A percentile compares a stretch with the other conserved stretches of the same genome.
These are phyloP conservation scores for Andricus quercusramuli DNA, from an alignment of 2,888 invertebrate species.

Conservation along the genomic window DNA sequence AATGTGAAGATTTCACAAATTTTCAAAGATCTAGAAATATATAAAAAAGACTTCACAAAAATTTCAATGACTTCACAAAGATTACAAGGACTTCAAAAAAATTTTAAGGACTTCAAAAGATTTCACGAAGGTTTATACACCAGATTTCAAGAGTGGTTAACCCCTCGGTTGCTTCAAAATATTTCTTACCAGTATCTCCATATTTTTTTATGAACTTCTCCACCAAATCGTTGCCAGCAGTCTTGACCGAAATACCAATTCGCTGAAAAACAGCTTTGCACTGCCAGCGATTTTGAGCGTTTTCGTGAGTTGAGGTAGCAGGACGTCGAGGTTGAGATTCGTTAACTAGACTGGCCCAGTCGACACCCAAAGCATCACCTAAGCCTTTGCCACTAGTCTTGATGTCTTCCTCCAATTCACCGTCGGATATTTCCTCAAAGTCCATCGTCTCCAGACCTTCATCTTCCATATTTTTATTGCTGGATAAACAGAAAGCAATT, in stretches of 20 bases:
- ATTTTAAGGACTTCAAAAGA: too few relatives aligned
- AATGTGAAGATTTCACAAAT: not conserved
- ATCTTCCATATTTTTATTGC: slow-evolving; percentile 82
- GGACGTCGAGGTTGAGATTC: slow-evolving; percentile 83
- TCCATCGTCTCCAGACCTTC: slow-evolving; percentile 88
- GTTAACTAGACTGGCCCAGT: slow-evolving; percentile 94
- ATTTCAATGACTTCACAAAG: too few relatives aligned
- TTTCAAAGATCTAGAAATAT: too few relatives aligned
- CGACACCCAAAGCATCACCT: slow-evolving; percentile 96
- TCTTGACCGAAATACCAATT: slow-evolving; percentile 88
- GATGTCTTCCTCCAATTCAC: slow-evolving; percentile 90
- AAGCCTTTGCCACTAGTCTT: slow-evolving; percentile 85
- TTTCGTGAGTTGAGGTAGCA: slow-evolving; percentile 76
- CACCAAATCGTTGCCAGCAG: slow-evolving; percentile 86
- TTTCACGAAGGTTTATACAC: too few relatives aligned
- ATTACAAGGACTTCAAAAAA: too few relatives aligned
- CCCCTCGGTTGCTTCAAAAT: not conserved
- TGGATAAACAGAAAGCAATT: slow-evolving; percentile 54
- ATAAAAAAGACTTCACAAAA: too few relatives aligned
- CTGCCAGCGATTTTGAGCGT: slow-evolving; percentile 89
- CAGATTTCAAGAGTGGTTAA: too few relatives aligned
- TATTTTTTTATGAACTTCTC: slow-evolving; percentile 75
- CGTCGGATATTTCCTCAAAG: slow-evolving; percentile 94
- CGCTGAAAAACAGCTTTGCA: slow-evolving; percentile 89
- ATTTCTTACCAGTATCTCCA: slow-evolving; percentile 54